These are phyloP conservation scores for Thunnus albacares DNA, from an alignment of 2,797 vertebrate species.

Conservation along the genomic window DNA sequence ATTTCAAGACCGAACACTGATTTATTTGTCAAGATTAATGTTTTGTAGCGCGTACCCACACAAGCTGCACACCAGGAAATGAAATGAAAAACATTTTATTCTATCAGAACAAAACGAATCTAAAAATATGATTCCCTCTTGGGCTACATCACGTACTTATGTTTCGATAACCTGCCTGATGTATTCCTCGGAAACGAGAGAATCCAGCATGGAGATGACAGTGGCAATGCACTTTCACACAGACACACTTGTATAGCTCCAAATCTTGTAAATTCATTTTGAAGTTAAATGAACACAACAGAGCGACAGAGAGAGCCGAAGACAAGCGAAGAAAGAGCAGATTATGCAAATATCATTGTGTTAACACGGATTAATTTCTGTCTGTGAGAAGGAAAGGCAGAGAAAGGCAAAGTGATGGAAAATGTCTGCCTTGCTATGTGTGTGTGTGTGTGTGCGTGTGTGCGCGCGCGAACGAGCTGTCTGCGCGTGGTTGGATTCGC, in stretches of 20 bases:
- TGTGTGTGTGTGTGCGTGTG: neutral
- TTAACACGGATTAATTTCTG: constrained; percentile 63
- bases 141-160: neutral
- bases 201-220: constrained; percentile 16
- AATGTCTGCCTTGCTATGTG: neutral
- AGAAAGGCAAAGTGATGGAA: constrained; percentile 34
- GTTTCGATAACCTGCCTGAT: constrained; percentile 1
- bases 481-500: neutral
- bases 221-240: neutral
- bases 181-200: neutral
- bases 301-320: constrained; percentile 2
- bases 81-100: neutral
- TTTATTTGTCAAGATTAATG: neutral
- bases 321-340: constrained; percentile 27
- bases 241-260: neutral
- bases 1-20: neutral
- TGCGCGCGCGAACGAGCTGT: constrained; percentile 19
- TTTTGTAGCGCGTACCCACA: neutral
- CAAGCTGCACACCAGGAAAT: neutral
- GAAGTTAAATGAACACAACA: constrained; percentile 25
- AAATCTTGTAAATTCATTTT: constrained; percentile 16
- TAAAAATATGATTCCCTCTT: too few species aligned
- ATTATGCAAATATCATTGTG: constrained; percentile 71
- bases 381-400: constrained; percentile 35
- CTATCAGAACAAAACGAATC: neutral